These are phyloP conservation scores for Tympanuchus pallidicinctus DNA, from an alignment of 2,113 vertebrate genomes.

Conservation along the genomic window DNA sequence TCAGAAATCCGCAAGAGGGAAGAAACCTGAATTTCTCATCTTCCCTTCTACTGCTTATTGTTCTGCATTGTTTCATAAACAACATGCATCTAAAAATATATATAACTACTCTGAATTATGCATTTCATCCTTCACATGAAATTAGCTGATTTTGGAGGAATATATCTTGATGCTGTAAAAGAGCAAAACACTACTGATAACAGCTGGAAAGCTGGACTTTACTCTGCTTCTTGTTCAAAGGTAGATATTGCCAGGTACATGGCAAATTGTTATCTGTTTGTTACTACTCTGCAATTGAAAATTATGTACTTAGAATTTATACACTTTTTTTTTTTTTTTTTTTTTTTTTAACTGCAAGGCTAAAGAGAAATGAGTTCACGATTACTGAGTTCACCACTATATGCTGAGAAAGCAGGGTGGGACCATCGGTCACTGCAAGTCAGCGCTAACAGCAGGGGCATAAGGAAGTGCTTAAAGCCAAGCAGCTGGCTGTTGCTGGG, in stretches of 20 bases:
- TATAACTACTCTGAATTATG: background rate
- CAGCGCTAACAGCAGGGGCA: background rate
- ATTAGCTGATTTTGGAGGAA: background rate
- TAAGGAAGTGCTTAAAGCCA: conserved; percentile 31
- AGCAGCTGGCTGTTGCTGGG: conserved; percentile 10
- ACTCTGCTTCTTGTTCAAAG: background rate
- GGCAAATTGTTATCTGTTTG: background rate
- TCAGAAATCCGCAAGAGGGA: conserved; percentile 28
- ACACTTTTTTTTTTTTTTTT: background rate
- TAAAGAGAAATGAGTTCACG: background rate
- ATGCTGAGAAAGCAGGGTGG: conserved; percentile 38
- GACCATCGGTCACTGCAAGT: background rate
- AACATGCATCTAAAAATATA: background rate
- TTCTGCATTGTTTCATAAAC: background rate
- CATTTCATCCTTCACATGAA: background rate
- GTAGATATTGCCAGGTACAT: background rate
- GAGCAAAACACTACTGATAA: background rate
- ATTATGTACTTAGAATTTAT: background rate
- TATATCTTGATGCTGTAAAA: background rate
- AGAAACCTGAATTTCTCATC: background rate
- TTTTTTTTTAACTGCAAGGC: background rate
- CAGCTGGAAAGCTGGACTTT: background rate
- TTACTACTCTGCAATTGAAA: background rate
- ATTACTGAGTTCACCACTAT: conserved; percentile 2
- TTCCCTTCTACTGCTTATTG: background rate